phyloP scores from a whole-genome alignment of 2,888 invertebrate species.

The Hololepta plana region DNA sequence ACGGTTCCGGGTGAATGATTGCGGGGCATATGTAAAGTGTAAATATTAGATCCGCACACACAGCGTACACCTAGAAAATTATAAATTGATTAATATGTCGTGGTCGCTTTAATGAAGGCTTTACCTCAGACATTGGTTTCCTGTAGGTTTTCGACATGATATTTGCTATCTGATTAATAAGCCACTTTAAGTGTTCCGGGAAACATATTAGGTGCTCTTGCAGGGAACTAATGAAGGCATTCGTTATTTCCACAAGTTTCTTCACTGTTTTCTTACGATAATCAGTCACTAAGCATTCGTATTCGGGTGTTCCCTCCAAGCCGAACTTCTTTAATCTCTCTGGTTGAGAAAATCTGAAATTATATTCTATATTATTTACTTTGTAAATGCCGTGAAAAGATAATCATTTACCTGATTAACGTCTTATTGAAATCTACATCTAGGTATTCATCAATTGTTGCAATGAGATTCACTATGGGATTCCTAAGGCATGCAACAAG shows the following conservation, averaged over 20 bases:
- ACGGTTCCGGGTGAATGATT: slow-evolving; percentile 87
- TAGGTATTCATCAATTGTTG: slow-evolving; percentile 79
- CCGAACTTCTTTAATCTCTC: slow-evolving; percentile 55
- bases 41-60: slow-evolving; percentile 86
- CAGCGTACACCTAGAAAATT: slow-evolving; percentile 29
- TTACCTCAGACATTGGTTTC: slow-evolving; percentile 34
- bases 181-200: slow-evolving; percentile 78
- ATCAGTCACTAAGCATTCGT: slow-evolving; percentile 50
- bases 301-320: slow-evolving; percentile 52
- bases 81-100: no score
- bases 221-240: slow-evolving; percentile 65
- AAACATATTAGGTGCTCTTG: slow-evolving; percentile 77
- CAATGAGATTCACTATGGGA: slow-evolving; percentile 78
- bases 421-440: slow-evolving; percentile 84
- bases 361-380: no score
- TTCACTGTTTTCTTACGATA: slow-evolving; percentile 67
- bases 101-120: slow-evolving; percentile 1
- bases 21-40: slow-evolving; percentile 92
- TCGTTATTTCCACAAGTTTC: slow-evolving; percentile 60
- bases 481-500: slow-evolving; percentile 80
- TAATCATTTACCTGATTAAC: slow-evolving; percentile 39
- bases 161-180: slow-evolving; percentile 70
- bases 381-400: no score
- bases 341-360: slow-evolving; percentile 31
- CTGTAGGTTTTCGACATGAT: slow-evolving; percentile 41